Conservation (phyloP, 2,888 invertebrate species). For the Laothoe populi region DNA sequence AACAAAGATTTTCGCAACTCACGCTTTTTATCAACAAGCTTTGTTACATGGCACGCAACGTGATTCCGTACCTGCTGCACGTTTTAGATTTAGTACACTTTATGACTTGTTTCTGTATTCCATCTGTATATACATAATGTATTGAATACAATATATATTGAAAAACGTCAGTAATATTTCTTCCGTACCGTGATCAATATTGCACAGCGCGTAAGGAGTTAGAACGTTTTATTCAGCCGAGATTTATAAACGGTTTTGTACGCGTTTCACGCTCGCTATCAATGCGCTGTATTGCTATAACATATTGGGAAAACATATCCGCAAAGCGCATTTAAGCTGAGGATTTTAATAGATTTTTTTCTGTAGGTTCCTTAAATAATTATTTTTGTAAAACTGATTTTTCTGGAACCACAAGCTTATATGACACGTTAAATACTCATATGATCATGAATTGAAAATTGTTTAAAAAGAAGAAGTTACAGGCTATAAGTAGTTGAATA, state of each 20-base stretch:
- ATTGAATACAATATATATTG: neutral
- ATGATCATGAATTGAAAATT: no score
- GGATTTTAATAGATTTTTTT: no score
- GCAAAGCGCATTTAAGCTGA: no score
- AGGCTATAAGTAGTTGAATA: no score
- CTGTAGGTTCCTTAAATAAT: no score
- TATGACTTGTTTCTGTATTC: neutral
- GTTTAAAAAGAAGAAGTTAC: no score
- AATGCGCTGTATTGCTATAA: neutral
- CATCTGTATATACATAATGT: neutral
- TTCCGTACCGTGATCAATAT: neutral
- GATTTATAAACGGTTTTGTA: conserved; percentile 15
- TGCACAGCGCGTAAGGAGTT: neutral
- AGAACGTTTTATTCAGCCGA: neutral
- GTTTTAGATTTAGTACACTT: neutral
- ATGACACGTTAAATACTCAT: no score
- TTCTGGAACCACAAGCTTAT: no score
- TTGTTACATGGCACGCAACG: neutral
- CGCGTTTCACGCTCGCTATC: neutral
- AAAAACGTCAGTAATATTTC: neutral
- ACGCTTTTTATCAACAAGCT: neutral
- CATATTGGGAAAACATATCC: no score
- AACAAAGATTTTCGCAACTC: neutral
- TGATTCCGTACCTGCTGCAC: neutral
- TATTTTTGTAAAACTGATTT: no score